phyloP scores from a whole-genome alignment of 2,888 invertebrate species.

The Salticus scenicus region DNA sequence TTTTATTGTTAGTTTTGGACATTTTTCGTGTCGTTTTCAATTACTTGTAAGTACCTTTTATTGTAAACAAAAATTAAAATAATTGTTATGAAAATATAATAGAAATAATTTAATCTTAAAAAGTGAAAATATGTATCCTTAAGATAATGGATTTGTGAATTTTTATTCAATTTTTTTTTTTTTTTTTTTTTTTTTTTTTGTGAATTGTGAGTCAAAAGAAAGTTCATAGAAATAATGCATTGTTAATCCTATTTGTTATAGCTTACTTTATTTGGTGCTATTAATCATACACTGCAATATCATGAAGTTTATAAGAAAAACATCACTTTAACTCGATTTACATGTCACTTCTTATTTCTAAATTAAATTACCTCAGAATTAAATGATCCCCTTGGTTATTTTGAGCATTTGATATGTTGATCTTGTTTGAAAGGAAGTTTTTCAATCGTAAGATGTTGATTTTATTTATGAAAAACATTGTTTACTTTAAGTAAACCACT shows the following conservation, averaged over 20 bases:
- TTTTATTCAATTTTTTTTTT: too few species aligned
- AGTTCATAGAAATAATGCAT: not conserved
- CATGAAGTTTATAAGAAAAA: not conserved
- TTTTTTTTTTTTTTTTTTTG: too few species aligned
- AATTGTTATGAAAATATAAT: too few species aligned
- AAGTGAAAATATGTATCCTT: too few species aligned
- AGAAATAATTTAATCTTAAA: too few species aligned
- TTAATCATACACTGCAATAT: not conserved
- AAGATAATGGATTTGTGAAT: not conserved
- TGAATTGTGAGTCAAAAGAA: too few species aligned
- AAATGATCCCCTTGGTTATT: conserved; percentile 6
- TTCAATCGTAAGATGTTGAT: not conserved
- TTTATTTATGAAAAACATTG: not conserved
- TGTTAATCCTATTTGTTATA: not conserved
- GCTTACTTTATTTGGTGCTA: not conserved
- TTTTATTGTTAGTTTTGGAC: too few species aligned
- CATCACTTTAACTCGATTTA: conserved; percentile 6
- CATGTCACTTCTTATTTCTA: not conserved
- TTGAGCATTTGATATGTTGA: not conserved
- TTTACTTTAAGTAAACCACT: not conserved
- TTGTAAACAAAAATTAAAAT: too few species aligned
- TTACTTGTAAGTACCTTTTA: too few species aligned
- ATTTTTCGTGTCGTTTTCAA: too few species aligned
- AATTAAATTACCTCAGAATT: not conserved
- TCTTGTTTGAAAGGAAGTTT: conserved; percentile 4